These are phyloP conservation scores for Nyctalus aviator DNA, from an alignment of 2,797 vertebrate genomes.

Conservation along the genomic window DNA sequence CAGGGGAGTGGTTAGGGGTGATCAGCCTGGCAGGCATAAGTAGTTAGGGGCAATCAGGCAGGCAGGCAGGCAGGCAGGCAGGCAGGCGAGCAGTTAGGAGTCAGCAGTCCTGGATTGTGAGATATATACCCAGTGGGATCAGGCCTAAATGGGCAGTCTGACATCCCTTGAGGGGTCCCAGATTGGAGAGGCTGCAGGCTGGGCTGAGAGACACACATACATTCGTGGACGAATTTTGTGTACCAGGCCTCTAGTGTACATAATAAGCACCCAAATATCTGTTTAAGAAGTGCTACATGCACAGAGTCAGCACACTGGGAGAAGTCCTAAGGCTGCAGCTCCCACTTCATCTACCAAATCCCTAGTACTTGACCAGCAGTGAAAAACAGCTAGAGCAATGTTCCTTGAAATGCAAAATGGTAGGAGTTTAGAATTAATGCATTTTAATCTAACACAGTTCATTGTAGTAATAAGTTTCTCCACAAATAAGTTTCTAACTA, in stretches of 20 bases:
- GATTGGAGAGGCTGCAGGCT: no score
- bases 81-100: no score
- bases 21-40: no score
- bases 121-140: no score
- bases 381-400: neutral
- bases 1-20: no score
- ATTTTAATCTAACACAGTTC: slow-evolving; percentile 28
- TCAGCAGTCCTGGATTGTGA: no score
- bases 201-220: no score
- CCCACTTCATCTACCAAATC: slow-evolving; percentile 26
- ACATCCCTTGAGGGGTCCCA: no score
- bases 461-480: slow-evolving; percentile 22
- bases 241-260: neutral
- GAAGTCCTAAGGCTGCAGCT: neutral
- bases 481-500: slow-evolving; percentile 46
- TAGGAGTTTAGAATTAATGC: slow-evolving; percentile 21
- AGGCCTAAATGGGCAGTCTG: no score
- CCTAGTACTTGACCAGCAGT: neutral
- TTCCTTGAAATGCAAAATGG: slow-evolving; percentile 2
- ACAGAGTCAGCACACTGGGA: slow-evolving; percentile 13
- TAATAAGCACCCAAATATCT: slow-evolving; percentile 44
- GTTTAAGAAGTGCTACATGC: slow-evolving; percentile 17
- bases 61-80: no score
- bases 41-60: no score
- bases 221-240: no score